These are phyloP conservation scores for Drosophila paramelanica DNA, from an alignment of 2,888 invertebrate genomes.

Conservation along the genomic window DNA sequence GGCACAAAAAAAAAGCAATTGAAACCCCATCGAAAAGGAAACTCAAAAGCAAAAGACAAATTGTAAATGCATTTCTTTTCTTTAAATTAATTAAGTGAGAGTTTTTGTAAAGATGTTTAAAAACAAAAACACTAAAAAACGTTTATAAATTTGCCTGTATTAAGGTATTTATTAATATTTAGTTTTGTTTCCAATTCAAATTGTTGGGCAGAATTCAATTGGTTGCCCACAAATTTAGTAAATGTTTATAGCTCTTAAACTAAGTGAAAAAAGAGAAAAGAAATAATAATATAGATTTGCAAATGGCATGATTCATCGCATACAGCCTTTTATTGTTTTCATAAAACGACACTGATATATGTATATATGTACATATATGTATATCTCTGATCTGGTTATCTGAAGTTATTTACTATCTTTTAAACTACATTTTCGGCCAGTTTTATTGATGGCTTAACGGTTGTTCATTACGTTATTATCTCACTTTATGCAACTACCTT, in stretches of 20 bases:
- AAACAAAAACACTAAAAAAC: not conserved
- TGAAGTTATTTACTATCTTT: too few species aligned
- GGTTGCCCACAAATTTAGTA: not conserved
- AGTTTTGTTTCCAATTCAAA: not conserved
- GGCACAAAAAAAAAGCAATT: slow-evolving; percentile 25
- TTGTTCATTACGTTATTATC: not conserved
- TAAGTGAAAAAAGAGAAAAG: not conserved
- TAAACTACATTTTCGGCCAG: not conserved
- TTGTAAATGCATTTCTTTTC: slow-evolving; percentile 39
- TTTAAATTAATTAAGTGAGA: slow-evolving; percentile 13
- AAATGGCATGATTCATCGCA: not conserved
- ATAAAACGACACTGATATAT: too few species aligned
- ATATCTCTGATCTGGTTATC: not conserved
- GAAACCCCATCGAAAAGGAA: slow-evolving; percentile 17
- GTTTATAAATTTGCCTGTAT: slow-evolving; percentile 16
- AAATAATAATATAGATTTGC: slow-evolving; percentile 4
- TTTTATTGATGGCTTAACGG: not conserved
- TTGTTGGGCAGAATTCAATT: not conserved
- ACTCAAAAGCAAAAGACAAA: slow-evolving; percentile 30
- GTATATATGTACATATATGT: not conserved
- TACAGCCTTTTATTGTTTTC: slow-evolving; percentile 6
- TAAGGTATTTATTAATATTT: slow-evolving; percentile 13
- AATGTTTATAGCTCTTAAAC: slow-evolving; percentile 2
- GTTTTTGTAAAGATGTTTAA: slow-evolving; percentile 6
- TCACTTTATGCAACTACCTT: too few species aligned